Evolutionary conservation across 2,888 invertebrate genomes (phyloP), one percentile per base, ranked within the genome.

Genomic region (Cryptocephalus primarius): DNA sequence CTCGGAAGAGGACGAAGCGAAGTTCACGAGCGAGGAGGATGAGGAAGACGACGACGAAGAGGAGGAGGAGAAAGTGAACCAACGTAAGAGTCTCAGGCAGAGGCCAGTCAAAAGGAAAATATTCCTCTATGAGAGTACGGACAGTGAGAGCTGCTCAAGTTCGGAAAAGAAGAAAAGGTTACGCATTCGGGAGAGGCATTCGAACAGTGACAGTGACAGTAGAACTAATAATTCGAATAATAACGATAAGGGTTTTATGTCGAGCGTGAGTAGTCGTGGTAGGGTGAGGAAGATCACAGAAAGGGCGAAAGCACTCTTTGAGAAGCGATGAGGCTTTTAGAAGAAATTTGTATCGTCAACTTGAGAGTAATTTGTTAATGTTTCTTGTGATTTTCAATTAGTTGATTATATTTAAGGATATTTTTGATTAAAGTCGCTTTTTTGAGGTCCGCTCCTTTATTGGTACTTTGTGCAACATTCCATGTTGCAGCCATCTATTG

Each of bases 201-300:
- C 57, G 4, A 60, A 57, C 14, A 60, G 61, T 52, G 60, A 58
- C 39, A 57, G 50, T 45, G 55, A 44, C 38, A 52, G 58, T 54
- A 11, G 50, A 48, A 43, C 54, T 43, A 32, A n/a, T n/a, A n/a
- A 52, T 13, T 52, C 22, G 22, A 22, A 22, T 22, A 66, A 52
- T 40, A 48, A 53, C 9, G 51, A 56, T 8, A 48, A 65, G 4
- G 56, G 52, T 12, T 61, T 57, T 45, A 56, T 69, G 49, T 67
- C 68, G 11, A 69, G 67, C 38, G 78, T 84, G 33, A 87, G 86
- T 64, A 90, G 89, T 59, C 77, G 92, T 44, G 92, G 93, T 2
- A 78, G 92, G 39, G 80, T 92, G 46, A 77, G 92, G 44, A 86
- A 84, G 68, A 78, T 90, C 58, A 89, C 89, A 31, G 82, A 85